A percentile compares a stretch with the other conserved stretches of the same genome.
Conservation (phyloP, 2,797 vertebrate species). For the Moxostoma hubbsi region DNA sequence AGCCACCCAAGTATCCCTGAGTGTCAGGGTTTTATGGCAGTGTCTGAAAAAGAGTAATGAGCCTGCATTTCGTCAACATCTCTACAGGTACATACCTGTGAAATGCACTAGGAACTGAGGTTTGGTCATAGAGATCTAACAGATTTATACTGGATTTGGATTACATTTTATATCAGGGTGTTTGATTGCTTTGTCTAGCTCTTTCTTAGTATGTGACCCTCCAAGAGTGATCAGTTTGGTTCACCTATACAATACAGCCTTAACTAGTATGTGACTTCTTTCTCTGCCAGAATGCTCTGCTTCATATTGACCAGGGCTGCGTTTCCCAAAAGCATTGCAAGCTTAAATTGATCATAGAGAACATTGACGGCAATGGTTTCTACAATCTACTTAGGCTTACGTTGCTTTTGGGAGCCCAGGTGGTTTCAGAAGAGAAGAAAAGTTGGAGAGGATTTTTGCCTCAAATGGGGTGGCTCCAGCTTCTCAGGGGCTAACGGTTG, state of each 20-base stretch:
- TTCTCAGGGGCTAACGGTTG: no score
- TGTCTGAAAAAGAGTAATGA: constrained; percentile 66
- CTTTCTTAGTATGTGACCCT: constrained; percentile 37
- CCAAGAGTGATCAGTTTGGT: constrained; percentile 24
- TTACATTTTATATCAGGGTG: constrained; percentile 31
- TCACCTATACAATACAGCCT: constrained; percentile 25
- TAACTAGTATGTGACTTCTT: constrained; percentile 24
- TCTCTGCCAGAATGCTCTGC: neutral
- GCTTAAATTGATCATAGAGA: no score
- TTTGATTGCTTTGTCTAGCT: constrained; percentile 28
- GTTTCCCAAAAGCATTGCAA: no score
- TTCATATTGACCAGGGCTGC: constrained; percentile 38
- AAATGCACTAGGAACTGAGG: constrained; percentile 10
- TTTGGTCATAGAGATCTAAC: constrained; percentile 28
- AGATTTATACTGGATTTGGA: constrained; percentile 22
- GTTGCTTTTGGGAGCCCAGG: no score
- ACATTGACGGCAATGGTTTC: no score
- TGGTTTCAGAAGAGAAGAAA: no score
- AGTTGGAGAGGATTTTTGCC: no score
- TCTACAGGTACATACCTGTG: constrained; percentile 36
- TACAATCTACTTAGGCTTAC: no score
- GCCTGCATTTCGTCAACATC: constrained; percentile 48
- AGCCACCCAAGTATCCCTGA: constrained; percentile 52
- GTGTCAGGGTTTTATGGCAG: constrained; percentile 59
- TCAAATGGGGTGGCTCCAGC: no score